phyloP scores from a whole-genome alignment of 2,888 invertebrate genomes.

The Byasa hedistus region DNA sequence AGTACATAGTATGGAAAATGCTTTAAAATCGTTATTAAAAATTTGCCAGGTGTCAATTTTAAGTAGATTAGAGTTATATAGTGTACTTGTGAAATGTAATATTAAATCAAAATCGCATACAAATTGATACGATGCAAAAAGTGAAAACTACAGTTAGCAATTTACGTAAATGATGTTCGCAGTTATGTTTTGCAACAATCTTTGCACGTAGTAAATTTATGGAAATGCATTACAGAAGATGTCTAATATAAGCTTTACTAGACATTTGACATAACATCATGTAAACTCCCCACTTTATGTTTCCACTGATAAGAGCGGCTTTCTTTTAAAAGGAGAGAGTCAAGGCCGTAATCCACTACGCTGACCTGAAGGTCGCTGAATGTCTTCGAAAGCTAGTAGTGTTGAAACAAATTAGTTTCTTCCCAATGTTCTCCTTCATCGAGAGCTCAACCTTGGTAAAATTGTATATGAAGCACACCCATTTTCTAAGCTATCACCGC shows the following conservation, averaged over 20 bases:
- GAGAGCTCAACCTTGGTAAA: too few relatives aligned
- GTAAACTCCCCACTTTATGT: too few relatives aligned
- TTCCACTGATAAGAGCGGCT: too few relatives aligned
- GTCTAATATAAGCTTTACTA: neutral
- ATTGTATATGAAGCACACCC: too few relatives aligned
- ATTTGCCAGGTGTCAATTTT: neutral
- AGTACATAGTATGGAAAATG: neutral
- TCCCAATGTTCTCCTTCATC: too few relatives aligned
- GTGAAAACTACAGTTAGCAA: slow-evolving; percentile 21
- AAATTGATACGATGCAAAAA: slow-evolving; percentile 15
- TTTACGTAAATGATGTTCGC: slow-evolving; percentile 25
- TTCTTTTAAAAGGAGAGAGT: too few relatives aligned
- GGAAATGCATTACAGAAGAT: neutral
- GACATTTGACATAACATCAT: neutral
- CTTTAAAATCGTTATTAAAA: neutral
- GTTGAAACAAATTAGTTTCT: too few relatives aligned
- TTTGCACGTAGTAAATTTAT: slow-evolving; percentile 10
- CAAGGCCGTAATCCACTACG: too few relatives aligned
- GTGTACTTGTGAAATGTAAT: neutral
- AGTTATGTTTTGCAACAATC: slow-evolving; percentile 24
- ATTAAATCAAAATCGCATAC: slow-evolving; percentile 11
- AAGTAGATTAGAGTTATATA: neutral
- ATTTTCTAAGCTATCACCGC: too few relatives aligned
- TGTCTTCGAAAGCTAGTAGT: too few relatives aligned
- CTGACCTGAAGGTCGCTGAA: too few relatives aligned